phyloP scores from a whole-genome alignment of 2,113 vertebrate species.

The Clupea harengus region DNA sequence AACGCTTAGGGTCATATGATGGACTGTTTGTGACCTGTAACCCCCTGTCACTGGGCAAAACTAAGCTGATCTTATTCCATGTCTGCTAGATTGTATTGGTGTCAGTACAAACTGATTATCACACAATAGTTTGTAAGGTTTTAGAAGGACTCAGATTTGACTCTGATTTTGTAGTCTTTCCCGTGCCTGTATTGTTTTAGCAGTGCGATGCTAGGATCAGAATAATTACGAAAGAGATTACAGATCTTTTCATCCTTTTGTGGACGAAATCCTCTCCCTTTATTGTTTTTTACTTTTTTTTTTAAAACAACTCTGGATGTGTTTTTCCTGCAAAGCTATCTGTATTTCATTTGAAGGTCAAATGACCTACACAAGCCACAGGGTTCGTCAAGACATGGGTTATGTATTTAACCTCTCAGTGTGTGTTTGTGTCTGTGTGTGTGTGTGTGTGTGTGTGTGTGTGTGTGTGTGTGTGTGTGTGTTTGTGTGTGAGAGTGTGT shows the following conservation, averaged over 20 bases:
- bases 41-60: neutral
- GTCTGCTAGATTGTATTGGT: too few species aligned
- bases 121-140: neutral
- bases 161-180: neutral
- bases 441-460: neutral
- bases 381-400: slow-evolving; percentile 12
- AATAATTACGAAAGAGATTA: neutral
- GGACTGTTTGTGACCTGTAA: neutral
- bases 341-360: slow-evolving; percentile 29
- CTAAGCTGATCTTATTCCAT: neutral
- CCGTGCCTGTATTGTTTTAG: neutral
- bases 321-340: neutral
- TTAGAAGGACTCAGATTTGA: neutral
- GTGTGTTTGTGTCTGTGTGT: slow-evolving; percentile 28
- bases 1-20: neutral
- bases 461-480: slow-evolving; percentile 32
- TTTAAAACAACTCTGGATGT: neutral
- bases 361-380: neutral
- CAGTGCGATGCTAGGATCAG: neutral
- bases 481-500: slow-evolving; percentile 38
- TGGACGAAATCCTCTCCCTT: neutral
- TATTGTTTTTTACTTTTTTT: too few species aligned
- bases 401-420: neutral
- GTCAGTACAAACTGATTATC: too few species aligned
- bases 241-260: neutral